These are phyloP conservation scores for Drosophila biarmipes DNA, from an alignment of 1,140 invertebrate species.

Conservation along the genomic window DNA sequence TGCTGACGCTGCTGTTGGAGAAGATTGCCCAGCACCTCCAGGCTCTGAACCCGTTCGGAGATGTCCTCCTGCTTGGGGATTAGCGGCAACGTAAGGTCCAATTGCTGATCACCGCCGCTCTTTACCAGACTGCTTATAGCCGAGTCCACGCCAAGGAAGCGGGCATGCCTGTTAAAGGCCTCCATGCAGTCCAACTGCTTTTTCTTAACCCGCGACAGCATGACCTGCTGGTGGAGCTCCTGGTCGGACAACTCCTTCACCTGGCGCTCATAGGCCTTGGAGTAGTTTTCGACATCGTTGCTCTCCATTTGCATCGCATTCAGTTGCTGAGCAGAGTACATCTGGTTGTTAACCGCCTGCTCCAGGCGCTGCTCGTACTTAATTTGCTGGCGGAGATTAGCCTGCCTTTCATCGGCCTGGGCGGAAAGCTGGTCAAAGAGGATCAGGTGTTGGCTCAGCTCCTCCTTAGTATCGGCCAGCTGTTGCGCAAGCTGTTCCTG, in stretches of 20 bases:
- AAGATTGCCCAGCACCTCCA: constrained; percentile 19
- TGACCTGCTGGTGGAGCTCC: constrained; percentile 66
- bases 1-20: constrained; percentile 23
- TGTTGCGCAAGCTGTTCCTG: constrained; percentile 1
- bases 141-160: constrained; percentile 38
- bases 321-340: constrained; percentile 30
- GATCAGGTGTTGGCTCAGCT: background rate
- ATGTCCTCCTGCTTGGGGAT: constrained; percentile 35
- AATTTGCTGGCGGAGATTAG: constrained; percentile 1
- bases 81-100: constrained; percentile 52
- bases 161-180: constrained; percentile 56
- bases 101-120: constrained; percentile 2
- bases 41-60: constrained; percentile 4
- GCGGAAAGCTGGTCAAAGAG: background rate
- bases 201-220: constrained; percentile 62
- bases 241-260: constrained; percentile 39
- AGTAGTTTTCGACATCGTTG: constrained; percentile 33
- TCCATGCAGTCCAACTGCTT: constrained; percentile 61
- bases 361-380: constrained; percentile 31
- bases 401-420: background rate
- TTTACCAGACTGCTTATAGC: constrained; percentile 18
- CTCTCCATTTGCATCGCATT: constrained; percentile 22
- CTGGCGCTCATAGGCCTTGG: constrained; percentile 49
- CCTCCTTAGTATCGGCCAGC: background rate
- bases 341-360: constrained; percentile 27